Conservation (phyloP, 2,888 invertebrate species). For the Scaptomyza polygonia region DNA sequence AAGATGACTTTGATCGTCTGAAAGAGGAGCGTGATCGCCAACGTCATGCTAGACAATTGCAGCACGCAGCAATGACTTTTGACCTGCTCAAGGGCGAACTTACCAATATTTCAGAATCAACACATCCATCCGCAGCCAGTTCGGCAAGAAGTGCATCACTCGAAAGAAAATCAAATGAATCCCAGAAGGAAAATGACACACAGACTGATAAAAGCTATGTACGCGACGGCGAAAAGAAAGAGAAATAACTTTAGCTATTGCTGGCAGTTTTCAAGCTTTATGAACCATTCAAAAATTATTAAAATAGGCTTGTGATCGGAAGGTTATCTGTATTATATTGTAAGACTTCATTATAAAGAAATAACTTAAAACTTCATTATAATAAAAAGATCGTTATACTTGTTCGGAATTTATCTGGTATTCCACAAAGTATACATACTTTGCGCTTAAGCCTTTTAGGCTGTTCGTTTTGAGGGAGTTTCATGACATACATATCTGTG, state of each 20-base stretch:
- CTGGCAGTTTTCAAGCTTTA: neutral
- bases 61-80: constrained; percentile 71
- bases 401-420: too few species aligned
- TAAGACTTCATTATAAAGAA: neutral
- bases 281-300: neutral
- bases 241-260: neutral
- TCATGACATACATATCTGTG: too few species aligned
- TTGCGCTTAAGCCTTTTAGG: too few species aligned
- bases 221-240: neutral
- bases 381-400: too few species aligned
- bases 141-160: neutral
- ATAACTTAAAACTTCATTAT: neutral
- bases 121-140: neutral
- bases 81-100: constrained; percentile 63
- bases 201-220: constrained; percentile 35
- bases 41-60: constrained; percentile 86
- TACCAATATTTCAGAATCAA: neutral
- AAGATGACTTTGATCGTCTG: constrained; percentile 89
- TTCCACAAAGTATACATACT: too few species aligned
- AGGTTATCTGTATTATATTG: neutral
- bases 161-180: neutral
- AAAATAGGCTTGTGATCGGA: neutral
- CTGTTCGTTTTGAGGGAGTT: too few species aligned
- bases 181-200: neutral
- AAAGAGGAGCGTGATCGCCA: constrained; percentile 88